Evolutionary conservation across 35 echinoderm and acorn worm species (phyloP), one percentile per base, ranked within the genome.

Genomic region (Heliocidaris erythrogramma): DNA sequence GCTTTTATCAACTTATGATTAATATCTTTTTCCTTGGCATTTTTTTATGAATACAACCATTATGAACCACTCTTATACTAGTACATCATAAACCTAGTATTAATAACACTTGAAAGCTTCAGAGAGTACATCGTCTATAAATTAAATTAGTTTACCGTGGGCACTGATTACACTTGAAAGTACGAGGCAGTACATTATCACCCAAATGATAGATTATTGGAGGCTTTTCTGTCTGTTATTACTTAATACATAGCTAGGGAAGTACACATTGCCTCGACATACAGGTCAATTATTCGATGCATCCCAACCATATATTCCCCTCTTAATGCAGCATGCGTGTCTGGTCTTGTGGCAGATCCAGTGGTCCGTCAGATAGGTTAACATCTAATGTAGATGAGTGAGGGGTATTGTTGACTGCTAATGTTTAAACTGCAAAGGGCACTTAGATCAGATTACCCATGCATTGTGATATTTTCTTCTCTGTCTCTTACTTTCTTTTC

Each of bases 361-460:
- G 27, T 78, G 65, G 65, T 78, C 65, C 65, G 18, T 78, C 65
- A 18, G 65, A 78, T 78, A 78, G 65, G 65, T 78, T 78, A 78
- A 78, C 65, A 78, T 78, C 65, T 78, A 78, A 78, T 27, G 65
- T 78, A 78, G 65, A 78, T 78, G 21, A 8, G 65, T 7, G 21
- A 7, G 18, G 65, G 65, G 65, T 78, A 78, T 78, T 78, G 65
- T 78, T 78, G 65, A 78, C 65, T 78, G 65, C 65, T 78, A 78
- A 78, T 78, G 65, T 78, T 78, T 78, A 78, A 78, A 78, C 65
- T 78, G 65, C 65, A 78, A 78, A 78, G 65, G 65, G 65, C 65
- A 78, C 18, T 78, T 24, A 78, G 65, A 78, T 78, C 65, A n/a
- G 21, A 78, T 78, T 78, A 27, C 65, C n/a, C 65, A n/a, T 78